Base-by-base conservation (phyloP, 2,113 vertebrate species). In the Austrofundulus limnaeus region DNA sequence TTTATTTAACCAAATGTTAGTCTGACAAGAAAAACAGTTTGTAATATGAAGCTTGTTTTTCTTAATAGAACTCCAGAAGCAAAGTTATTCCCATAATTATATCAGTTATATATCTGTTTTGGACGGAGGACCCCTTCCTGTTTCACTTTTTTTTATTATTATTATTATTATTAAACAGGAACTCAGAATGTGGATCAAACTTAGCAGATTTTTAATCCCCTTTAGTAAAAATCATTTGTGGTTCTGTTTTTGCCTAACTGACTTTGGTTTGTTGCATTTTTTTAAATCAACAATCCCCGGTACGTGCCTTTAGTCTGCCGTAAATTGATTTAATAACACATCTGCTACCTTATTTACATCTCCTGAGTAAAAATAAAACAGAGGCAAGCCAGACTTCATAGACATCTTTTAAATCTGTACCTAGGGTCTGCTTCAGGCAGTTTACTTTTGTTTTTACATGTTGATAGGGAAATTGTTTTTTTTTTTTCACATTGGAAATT, bases 201-300 rank as follows among this genome's bases (percentile, higher is more conserved):
- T 47, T 28, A 61, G 24, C 41, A 54, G 49, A 47, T 28, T 69
- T 42, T 47, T 47, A 68, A 70, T 20, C 49, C 48, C 25, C 38
- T 17, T 60, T 23, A 69, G 56, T 58, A 46, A 60, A 28, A 45
- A 28, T 53, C 20, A 60, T 69, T 69, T 60, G 39, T 52, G 20
- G 45, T 69, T 17, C 45, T 52, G 19, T n/a, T 23, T 3, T 17
- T 53, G 48, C 52, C 52, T 47, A 61, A 52, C 48, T 38, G 56
- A 52, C 12, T 69, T 67, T n/a, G n/a, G n/a, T n/a, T n/a, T n/a
- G n/a, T 51, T 25, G 25, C 11, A 21, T 42, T 47, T 62, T 2
- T 53, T 53, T 16, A 61, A 56, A 57, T 20, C 16, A 17, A 25
- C 15, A 72, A 5, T 46, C 41, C 23, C 42, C 19, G 64, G 45